Conservation (phyloP, 2,113 vertebrate genomes). For the Sylvia atricapilla region DNA sequence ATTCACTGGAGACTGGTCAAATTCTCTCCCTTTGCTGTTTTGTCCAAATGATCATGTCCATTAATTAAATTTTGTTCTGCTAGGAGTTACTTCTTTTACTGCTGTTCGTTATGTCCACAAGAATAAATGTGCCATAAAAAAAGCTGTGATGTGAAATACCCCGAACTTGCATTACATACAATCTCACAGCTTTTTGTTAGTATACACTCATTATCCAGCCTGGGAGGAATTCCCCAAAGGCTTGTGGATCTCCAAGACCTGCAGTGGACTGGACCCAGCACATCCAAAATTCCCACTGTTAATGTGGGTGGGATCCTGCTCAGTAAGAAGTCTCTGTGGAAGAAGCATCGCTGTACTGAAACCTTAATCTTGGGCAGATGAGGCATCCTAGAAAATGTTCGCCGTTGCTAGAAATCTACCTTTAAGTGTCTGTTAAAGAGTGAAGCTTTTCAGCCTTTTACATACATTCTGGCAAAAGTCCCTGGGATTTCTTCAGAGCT, state of each 20-base stretch:
- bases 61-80: background rate
- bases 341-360: background rate
- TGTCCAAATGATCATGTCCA: background rate
- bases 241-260: background rate
- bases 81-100: background rate
- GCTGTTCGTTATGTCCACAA: background rate
- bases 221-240: background rate
- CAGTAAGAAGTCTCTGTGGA: background rate
- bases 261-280: background rate
- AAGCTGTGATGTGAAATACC: background rate
- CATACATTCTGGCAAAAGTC: background rate
- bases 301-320: background rate
- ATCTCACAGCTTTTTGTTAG: background rate
- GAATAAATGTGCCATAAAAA: background rate
- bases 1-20: background rate
- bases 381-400: background rate
- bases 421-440: background rate
- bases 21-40: background rate
- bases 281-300: background rate
- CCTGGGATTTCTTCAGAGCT: background rate
- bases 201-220: background rate
- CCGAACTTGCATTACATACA: accelerated
- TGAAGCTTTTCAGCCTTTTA: background rate
- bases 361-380: background rate
- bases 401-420: background rate